Conservation (phyloP, 2,113 vertebrate genomes). For the Ictalurus punctatus region DNA sequence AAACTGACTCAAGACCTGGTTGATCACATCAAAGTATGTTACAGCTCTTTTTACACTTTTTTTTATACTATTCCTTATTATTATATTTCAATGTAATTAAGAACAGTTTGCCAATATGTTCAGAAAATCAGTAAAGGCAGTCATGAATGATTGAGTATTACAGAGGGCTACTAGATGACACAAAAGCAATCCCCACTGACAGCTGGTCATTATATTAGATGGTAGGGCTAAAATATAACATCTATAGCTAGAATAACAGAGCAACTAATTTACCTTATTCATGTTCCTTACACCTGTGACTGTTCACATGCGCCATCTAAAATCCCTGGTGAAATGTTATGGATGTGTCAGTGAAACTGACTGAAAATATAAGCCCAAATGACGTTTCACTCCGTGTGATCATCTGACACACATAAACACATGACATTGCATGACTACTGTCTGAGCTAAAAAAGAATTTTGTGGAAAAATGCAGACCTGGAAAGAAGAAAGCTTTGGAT, state of each 20-base stretch:
- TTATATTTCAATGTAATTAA: not conserved
- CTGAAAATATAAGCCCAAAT: too few species aligned
- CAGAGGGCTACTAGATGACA: too few species aligned
- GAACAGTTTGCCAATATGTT: not conserved
- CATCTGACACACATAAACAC: not conserved
- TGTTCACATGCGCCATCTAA: not conserved
- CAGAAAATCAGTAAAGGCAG: not conserved
- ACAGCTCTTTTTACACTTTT: not conserved
- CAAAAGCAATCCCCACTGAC: not conserved
- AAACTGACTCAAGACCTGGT: conserved; percentile 56
- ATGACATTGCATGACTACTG: not conserved
- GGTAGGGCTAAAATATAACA: not conserved
- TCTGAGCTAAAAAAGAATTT: not conserved
- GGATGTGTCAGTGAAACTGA: not conserved
- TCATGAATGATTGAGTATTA: not conserved
- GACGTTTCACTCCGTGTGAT: not conserved
- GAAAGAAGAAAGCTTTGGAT: too few species aligned
- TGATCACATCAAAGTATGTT: conserved; percentile 56
- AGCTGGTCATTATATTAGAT: not conserved
- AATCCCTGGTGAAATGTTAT: not conserved
- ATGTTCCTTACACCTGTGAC: not conserved
- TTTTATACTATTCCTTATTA: not conserved
- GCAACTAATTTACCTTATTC: too few species aligned
- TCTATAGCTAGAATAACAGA: too few species aligned
- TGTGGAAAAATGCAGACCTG: too few species aligned